phyloP scores from a whole-genome alignment of 30 jellyfish, hydroid and myxozoan genomes.

The Rhopilema esculentum region DNA sequence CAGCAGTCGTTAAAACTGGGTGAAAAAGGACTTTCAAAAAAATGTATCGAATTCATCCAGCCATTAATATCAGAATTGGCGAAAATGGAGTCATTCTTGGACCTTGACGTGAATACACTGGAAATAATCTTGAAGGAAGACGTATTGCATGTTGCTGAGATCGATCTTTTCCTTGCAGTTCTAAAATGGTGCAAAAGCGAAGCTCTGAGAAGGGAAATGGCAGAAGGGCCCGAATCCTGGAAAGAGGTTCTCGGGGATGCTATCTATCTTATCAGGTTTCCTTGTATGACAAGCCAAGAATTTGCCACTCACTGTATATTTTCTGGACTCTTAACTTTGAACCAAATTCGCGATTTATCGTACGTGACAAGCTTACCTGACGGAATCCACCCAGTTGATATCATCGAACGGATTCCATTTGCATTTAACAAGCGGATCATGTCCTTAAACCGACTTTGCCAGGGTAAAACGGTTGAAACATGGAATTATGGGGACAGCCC shows the following conservation, averaged over 20 bases:
- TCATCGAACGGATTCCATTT: constrained; percentile 39
- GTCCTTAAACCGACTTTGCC: constrained; percentile 52
- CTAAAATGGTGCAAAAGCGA: constrained; percentile 56
- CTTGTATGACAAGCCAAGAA: constrained; percentile 56
- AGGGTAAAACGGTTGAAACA: constrained; percentile 51
- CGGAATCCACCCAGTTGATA: constrained; percentile 48
- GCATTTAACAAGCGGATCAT: constrained; percentile 41
- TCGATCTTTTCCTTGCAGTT: constrained; percentile 43
- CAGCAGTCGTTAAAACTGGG: constrained; percentile 66
- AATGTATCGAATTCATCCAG: constrained; percentile 60
- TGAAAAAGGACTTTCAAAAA: constrained; percentile 23
- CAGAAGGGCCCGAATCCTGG: constrained; percentile 47
- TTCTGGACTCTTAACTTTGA: constrained; percentile 58
- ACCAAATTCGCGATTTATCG: constrained; percentile 54
- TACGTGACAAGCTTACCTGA: constrained; percentile 42
- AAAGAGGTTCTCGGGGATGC: constrained; percentile 46
- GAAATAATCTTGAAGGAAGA: constrained; percentile 51
- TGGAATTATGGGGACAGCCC: constrained; percentile 67
- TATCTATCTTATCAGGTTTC: constrained; percentile 58
- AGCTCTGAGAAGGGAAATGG: constrained; percentile 45
- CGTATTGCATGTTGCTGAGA: constrained; percentile 48
- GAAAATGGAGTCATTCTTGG: constrained; percentile 55
- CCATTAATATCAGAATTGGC: constrained; percentile 42
- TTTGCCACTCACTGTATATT: constrained; percentile 61
- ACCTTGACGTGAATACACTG: constrained; percentile 42